These are phyloP conservation scores for Enteromius paludinosus DNA, from an alignment of 2,797 vertebrate genomes.

Conservation along the genomic window DNA sequence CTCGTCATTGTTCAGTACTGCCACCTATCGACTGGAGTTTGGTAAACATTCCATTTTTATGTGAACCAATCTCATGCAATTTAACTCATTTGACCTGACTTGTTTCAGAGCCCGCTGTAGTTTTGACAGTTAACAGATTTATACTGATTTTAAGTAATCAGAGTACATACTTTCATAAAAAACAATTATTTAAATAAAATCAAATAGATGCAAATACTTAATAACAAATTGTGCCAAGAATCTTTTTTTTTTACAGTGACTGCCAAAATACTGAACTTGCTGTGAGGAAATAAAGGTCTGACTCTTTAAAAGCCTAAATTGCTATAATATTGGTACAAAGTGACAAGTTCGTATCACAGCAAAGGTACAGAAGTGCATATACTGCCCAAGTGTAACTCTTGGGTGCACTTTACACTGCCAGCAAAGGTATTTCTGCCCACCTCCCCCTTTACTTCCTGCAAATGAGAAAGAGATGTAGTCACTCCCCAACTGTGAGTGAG, in stretches of 20 bases:
- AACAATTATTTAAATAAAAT: too few species aligned
- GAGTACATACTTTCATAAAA: too few species aligned
- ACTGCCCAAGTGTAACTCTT: constrained; percentile 67
- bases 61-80: too few species aligned
- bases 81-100: too few species aligned
- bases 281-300: constrained; percentile 58
- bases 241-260: constrained; percentile 36
- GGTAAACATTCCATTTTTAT: too few species aligned
- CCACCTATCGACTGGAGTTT: too few species aligned
- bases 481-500: constrained; percentile 69
- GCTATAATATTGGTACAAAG: constrained; percentile 60
- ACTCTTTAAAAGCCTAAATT: constrained; percentile 64
- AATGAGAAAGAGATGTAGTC: constrained; percentile 75
- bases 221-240: too few species aligned
- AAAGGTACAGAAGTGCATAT: constrained; percentile 60
- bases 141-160: too few species aligned
- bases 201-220: too few species aligned
- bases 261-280: constrained; percentile 60
- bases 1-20: too few species aligned
- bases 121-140: too few species aligned
- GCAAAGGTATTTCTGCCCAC: constrained; percentile 66
- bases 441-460: constrained; percentile 69
- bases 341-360: constrained; percentile 60
- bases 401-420: constrained; percentile 70
- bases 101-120: too few species aligned